Base-by-base conservation (phyloP, 1,140 invertebrate species). In the Drosophila albomicans region DNA sequence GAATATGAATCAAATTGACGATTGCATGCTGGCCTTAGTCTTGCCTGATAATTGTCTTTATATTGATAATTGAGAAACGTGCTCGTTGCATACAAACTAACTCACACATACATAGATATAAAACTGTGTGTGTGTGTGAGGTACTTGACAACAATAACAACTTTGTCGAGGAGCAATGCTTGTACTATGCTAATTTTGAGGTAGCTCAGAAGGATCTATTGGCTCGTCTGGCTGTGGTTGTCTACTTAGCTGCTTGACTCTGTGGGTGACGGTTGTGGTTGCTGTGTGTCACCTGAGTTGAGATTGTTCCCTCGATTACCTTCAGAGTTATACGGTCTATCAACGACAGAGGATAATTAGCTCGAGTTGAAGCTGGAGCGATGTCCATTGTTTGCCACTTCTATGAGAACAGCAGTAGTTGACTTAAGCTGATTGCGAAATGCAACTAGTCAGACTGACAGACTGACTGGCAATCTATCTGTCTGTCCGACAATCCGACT, bases 291-390 rank as follows among this genome's bases (percentile, higher is more conserved):
- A 59, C 64, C 56, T 67, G 68, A 45, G 52, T 51, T 58, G 32
- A 72, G 56, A 84, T 76, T 80, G 73, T 30, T 59, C 57, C 56
- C 59, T 72, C 68, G 78, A 71, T 74, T 85, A 58, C 67, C 64
- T 15, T 35, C 45, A 54, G 61, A 52, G 56, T 38, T 43, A 15
- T 51, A 41, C 57, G 48, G 41, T 41, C 65, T 68, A 70, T 85
- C 68, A 64, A 52, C 48, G 38, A 54, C 49, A 63, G 67, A 35
- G 30, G 45, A 88, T 82, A 88, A 86, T 86, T 86, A 88, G 79
- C 76, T 76, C 20, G 20, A 25, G 20, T 25, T 25, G 20, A 0
- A 25, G 71, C 6, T 46, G 20, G 2, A n/a, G 2, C 35, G 4
- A 10, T 38, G n/a, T 7, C 30, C 30, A 38, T 72, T 58, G 16